These are phyloP conservation scores for Serripes groenlandicus DNA, from an alignment of 2,888 invertebrate species.

Conservation along the genomic window DNA sequence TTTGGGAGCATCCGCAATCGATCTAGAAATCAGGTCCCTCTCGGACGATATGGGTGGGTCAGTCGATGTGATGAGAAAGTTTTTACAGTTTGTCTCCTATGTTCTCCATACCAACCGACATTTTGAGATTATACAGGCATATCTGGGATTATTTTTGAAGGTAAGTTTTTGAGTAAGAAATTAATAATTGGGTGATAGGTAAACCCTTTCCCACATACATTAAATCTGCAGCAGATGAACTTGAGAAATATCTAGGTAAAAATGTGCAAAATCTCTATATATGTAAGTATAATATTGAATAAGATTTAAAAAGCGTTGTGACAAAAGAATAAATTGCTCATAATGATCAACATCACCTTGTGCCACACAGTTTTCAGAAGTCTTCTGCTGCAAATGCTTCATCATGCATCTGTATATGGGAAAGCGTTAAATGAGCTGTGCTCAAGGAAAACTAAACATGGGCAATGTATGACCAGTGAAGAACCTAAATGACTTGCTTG, in stretches of 20 bases:
- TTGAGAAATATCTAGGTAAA: background rate
- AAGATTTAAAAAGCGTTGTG: background rate
- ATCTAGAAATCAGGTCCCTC: conserved; percentile 94
- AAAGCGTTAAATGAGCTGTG: no score
- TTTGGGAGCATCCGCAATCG: conserved; percentile 94
- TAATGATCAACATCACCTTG: no score
- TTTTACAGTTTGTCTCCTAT: conserved; percentile 91
- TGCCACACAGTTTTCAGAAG: no score
- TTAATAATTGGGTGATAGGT: background rate
- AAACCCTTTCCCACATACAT: background rate
- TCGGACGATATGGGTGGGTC: conserved; percentile 92
- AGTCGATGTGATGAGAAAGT: conserved; percentile 91
- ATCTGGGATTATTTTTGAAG: conserved; percentile 95
- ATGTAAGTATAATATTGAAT: background rate
- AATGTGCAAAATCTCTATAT: background rate
- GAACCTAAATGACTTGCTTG: no score
- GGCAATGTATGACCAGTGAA: no score
- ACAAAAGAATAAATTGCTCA: background rate
- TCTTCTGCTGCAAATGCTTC: no score
- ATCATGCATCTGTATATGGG: no score
- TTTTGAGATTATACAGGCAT: conserved; percentile 96
- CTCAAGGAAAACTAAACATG: no score
- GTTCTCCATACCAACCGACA: conserved; percentile 92
- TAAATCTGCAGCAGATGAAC: background rate
- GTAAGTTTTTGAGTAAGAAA: conserved; percentile 81